Percentiles rank a stretch among this genome's conserved stretches.
Evolutionary conservation across 2,797 vertebrate species (phyloP).

Genomic region (Helarctos malayanus): DNA sequence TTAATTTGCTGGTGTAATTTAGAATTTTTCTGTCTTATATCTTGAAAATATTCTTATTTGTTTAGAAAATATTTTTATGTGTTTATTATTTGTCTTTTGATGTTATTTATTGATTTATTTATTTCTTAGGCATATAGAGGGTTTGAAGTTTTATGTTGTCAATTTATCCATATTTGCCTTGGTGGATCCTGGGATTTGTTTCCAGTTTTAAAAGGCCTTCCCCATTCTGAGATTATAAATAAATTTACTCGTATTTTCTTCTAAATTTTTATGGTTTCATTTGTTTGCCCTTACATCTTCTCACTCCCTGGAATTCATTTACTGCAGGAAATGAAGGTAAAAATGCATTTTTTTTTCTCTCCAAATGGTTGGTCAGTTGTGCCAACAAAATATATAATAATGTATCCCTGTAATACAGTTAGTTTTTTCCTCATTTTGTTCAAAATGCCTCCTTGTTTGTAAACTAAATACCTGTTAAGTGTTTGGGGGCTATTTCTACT

Average conservation of each 20-base stretch:
- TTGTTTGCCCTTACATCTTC: background rate
- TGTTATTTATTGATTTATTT: slow-evolving; percentile 49
- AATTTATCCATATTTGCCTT: background rate
- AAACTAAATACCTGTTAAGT: background rate
- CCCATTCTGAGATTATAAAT: slow-evolving; percentile 64
- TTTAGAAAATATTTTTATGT: background rate
- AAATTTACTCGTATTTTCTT: slow-evolving; percentile 74
- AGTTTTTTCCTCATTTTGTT: background rate
- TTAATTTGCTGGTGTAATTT: background rate
- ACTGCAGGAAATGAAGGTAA: background rate
- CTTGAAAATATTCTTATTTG: slow-evolving; percentile 38
- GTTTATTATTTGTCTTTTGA: slow-evolving; percentile 32
- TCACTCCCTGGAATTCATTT: background rate
- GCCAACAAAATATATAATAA: background rate
- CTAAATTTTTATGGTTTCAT: slow-evolving; percentile 45
- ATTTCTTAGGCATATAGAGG: slow-evolving; percentile 28
- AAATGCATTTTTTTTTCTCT: background rate
- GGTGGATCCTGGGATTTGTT: background rate
- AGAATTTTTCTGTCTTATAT: background rate
- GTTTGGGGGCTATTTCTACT: slow-evolving; percentile 3
- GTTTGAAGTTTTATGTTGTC: slow-evolving; percentile 35
- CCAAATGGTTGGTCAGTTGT: background rate
- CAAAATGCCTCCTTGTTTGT: slow-evolving; percentile 12
- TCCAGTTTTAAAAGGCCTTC: slow-evolving; percentile 53
- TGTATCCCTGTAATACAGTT: background rate